Base-by-base conservation (phyloP, 1,140 invertebrate genomes). In the Drosophila kepulauana region DNA sequence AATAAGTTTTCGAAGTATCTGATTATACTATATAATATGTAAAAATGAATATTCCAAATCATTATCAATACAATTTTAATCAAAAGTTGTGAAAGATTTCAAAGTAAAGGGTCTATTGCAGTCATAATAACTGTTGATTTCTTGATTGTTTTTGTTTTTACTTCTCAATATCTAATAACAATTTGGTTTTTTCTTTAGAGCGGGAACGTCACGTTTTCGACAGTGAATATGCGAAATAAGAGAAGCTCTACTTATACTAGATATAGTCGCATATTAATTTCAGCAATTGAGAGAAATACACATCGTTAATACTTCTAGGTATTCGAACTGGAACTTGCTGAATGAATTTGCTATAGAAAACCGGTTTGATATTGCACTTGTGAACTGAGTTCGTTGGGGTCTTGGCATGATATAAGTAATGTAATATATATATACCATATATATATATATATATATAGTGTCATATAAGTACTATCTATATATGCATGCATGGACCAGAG, bases 151-250 rank as follows among this genome's bases (percentile, higher is more conserved):
- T 25, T 25, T 25, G 20, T 33, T 33, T 8, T 33, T 33, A 6
- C 30, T 33, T 33, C 30, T 33, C 7, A 33, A 33, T 33, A 38
- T 38, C 35, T 38, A 38, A 38, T 38, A 10, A 10, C 35, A 10
- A 38, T 38, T 38, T 10, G 10, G 8, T 38, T 38, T 38, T 8
- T 8, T 38, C 35, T 8, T 38, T 38, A 8, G 11, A 52, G 20
- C 20, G 20, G 20, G 28, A 43, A 35, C 38, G 20, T 65, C 38
- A 65, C 63, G 63, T 56, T 66, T 57, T 15, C 8, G 25, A 20
- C n/a, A 30, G 43, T n/a, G 35, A 38, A 38, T 25, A 38, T 8
- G 35, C 8, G 35, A 38, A 38, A 38, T 10, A 10, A 8, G 35
- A 38, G 35, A 38, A 38, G 35, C 8, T 38, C 35, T 38, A 38